Evolutionary conservation across 2,888 invertebrate genomes (phyloP).

Genomic region (Nemoura dubitans): DNA sequence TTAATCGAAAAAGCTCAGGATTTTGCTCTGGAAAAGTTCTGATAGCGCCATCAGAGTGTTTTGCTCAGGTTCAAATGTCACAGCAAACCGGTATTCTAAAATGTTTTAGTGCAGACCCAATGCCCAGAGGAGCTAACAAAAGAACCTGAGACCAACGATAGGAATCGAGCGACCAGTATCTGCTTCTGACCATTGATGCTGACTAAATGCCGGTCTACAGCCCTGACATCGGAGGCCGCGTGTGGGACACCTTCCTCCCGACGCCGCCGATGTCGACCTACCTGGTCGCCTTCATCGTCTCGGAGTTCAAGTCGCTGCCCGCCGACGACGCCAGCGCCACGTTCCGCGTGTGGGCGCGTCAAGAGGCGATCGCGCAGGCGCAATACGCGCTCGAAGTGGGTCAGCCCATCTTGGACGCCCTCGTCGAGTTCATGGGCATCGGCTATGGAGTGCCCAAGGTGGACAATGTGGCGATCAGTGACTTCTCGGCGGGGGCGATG

Average conservation of each 20-base stretch:
- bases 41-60: too few relatives aligned
- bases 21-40: too few relatives aligned
- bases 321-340: constrained; percentile 55
- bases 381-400: constrained; percentile 62
- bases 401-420: constrained; percentile 60
- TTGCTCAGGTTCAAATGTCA: too few relatives aligned
- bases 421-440: constrained; percentile 66
- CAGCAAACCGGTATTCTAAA: too few relatives aligned
- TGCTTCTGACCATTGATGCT: too few relatives aligned
- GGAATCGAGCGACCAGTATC: too few relatives aligned
- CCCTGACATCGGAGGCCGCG: constrained; percentile 53
- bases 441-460: constrained; percentile 73
- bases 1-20: too few relatives aligned
- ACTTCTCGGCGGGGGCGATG: constrained; percentile 88
- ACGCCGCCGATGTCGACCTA: constrained; percentile 72
- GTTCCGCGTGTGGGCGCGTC: constrained; percentile 61
- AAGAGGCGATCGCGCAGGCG: constrained; percentile 61
- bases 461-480: constrained; percentile 85
- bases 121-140: too few relatives aligned
- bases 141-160: too few relatives aligned
- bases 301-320: constrained; percentile 54
- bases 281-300: constrained; percentile 46
- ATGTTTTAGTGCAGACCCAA: too few relatives aligned
- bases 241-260: constrained; percentile 60
- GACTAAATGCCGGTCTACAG: neutral